A percentile compares a stretch with the other conserved stretches of the same genome.
These are phyloP conservation scores for Lepus americanus DNA, from an alignment of 2,113 vertebrate genomes.

Conservation along the genomic window DNA sequence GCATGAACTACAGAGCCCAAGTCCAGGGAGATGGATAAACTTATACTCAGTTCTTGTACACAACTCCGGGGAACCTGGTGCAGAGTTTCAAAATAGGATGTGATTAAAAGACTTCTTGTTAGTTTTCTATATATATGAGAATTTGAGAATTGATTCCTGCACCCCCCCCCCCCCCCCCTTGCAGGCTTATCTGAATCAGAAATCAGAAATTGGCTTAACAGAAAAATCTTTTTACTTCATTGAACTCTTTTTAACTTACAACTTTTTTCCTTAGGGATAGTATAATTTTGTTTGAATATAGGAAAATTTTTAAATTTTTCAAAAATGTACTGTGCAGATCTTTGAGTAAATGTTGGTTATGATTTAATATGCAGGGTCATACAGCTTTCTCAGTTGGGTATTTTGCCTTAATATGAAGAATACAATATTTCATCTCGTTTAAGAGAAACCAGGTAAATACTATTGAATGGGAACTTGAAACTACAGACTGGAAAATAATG, in stretches of 20 bases:
- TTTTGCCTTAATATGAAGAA: conserved; percentile 5
- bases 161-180: no score
- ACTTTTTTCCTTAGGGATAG: conserved; percentile 48
- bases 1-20: not conserved
- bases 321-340: not conserved
- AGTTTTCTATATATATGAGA: not conserved
- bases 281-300: conserved; percentile 10
- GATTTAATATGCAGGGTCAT: not conserved
- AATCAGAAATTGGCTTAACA: conserved; percentile 34
- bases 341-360: conserved; percentile 26
- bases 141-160: not conserved
- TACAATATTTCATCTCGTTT: not conserved
- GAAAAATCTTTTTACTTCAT: conserved; percentile 13
- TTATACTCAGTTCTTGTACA: not conserved
- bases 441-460: conserved; percentile 27
- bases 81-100: not conserved
- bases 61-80: not conserved
- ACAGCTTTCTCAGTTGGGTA: not conserved
- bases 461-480: conserved; percentile 30
- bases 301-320: conserved; percentile 38
- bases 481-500: conserved; percentile 23
- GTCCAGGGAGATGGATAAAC: conserved; percentile 22
- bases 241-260: conserved; percentile 32
- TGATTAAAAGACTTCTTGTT: conserved; percentile 37
- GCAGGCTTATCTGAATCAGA: conserved; percentile 17